phyloP scores from a whole-genome alignment of 1,140 invertebrate genomes.

The Halesus radiatus region DNA sequence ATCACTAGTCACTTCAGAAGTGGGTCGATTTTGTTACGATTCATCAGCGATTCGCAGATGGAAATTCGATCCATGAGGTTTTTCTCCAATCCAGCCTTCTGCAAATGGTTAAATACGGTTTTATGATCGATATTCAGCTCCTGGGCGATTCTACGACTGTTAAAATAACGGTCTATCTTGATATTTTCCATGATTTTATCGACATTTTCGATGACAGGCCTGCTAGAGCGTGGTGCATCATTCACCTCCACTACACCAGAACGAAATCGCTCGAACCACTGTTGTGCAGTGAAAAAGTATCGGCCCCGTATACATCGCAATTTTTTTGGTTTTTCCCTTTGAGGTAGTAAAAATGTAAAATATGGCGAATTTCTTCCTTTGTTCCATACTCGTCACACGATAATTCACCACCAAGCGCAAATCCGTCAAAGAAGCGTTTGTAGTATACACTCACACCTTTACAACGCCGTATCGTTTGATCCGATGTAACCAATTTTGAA shows the following conservation, averaged over 20 bases:
- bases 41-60: slow-evolving; percentile 29
- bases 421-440: not conserved
- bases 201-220: slow-evolving; percentile 22
- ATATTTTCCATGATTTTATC: slow-evolving; percentile 26
- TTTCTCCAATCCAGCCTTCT: no score
- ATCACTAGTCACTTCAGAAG: no score
- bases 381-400: no score
- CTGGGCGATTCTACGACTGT: slow-evolving; percentile 1
- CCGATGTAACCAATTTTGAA: not conserved
- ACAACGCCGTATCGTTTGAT: not conserved
- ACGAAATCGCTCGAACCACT: slow-evolving; percentile 7
- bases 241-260: slow-evolving; percentile 15
- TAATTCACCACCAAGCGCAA: slow-evolving; percentile 58
- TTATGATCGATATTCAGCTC: slow-evolving; percentile 18
- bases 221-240: slow-evolving; percentile 20
- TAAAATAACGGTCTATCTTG: slow-evolving; percentile 18
- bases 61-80: slow-evolving; percentile 16
- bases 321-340: slow-evolving; percentile 6
- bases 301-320: slow-evolving; percentile 23
- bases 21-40: slow-evolving; percentile 27
- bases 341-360: not conserved
- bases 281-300: slow-evolving; percentile 14
- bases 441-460: not conserved
- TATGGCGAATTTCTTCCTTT: slow-evolving; percentile 11
- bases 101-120: no score